These are phyloP conservation scores for Calephelis virginiensis DNA, from an alignment of 1,140 invertebrate genomes.

Conservation along the genomic window DNA sequence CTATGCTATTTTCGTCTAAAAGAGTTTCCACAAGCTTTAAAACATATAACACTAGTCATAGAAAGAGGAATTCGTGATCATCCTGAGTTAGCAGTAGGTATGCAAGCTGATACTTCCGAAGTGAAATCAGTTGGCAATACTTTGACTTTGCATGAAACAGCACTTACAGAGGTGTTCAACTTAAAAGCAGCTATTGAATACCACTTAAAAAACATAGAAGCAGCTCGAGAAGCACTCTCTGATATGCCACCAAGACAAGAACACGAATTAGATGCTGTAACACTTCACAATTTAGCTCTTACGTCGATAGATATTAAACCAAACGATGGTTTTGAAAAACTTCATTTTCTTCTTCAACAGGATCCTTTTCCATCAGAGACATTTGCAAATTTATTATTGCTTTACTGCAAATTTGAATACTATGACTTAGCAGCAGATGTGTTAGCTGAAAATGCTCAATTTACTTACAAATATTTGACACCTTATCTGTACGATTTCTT, in stretches of 20 bases:
- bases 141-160: constrained; percentile 96
- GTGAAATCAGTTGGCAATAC: constrained; percentile 98
- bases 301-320: constrained; percentile 94
- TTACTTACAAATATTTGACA: constrained; percentile 97
- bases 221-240: constrained; percentile 94
- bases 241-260: constrained; percentile 98
- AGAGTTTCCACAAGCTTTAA: constrained; percentile 94
- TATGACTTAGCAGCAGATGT: constrained; percentile 99
- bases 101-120: constrained; percentile 98
- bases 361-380: constrained; percentile 98
- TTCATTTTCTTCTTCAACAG: constrained; percentile 97
- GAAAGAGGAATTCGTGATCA: constrained; percentile 97
- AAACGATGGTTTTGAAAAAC: constrained; percentile 96
- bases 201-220: constrained; percentile 95
- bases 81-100: constrained; percentile 97
- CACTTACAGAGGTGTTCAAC: constrained; percentile 98
- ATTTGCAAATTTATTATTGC: constrained; percentile 95
- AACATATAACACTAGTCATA: constrained; percentile 96
- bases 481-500: constrained; percentile 93
- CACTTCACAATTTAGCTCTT: constrained; percentile 98
- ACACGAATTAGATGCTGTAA: constrained; percentile 98
- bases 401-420: constrained; percentile 98
- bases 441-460: constrained; percentile 97
- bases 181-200: constrained; percentile 99
- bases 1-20: constrained; percentile 97